Base-by-base conservation (phyloP, 2,888 invertebrate species). In the Drosophila recens region DNA sequence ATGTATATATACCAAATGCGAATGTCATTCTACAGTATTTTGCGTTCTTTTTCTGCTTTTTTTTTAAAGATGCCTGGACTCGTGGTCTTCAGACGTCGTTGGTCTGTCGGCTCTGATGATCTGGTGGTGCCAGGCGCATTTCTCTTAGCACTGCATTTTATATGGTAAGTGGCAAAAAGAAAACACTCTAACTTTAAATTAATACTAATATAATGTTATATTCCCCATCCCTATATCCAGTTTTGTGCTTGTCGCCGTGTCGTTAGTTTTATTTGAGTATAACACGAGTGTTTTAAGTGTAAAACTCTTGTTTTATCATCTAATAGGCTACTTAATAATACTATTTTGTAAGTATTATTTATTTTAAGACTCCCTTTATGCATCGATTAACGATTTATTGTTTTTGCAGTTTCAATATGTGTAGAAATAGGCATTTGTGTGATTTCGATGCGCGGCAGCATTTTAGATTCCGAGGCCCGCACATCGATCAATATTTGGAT, bases 31-130 rank as follows among this genome's bases (percentile, higher is more conserved):
- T 1, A 8, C 3, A 46, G 40, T 15, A 0, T 17, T 42, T 45
- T 8, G 30, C 8, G 1, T 30, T 30, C 8, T 6, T 4, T 38
- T 51, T 30, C 15, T 2, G 4, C 17, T 15, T 33, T 0, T 0
- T n/a, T 15, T 3, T 91, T 91, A 10, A 76, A 92, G 93, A 97
- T 97, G 97, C 97, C 97, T 79, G 97, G 97, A 80, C 94, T 97
- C 90, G 96, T 97, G 82, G 96, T 96, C 76, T 97, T 97, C 93
- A 94, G 96, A 89, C 94, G 97, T 87, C 94, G 97, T 84, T 97
- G 97, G 97, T 96, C 96, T 90, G 96, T 97, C 80, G 97, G 97
- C 82, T 97, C 97, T 77, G 97, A 97, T 93, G 97, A 97, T 93
- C 94, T 97, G 83, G 96, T 97, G 79, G 96, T 97, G 58, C 97